Evolutionary conservation across 2,888 invertebrate species (phyloP).

Genomic region (Apodemia mormo): DNA sequence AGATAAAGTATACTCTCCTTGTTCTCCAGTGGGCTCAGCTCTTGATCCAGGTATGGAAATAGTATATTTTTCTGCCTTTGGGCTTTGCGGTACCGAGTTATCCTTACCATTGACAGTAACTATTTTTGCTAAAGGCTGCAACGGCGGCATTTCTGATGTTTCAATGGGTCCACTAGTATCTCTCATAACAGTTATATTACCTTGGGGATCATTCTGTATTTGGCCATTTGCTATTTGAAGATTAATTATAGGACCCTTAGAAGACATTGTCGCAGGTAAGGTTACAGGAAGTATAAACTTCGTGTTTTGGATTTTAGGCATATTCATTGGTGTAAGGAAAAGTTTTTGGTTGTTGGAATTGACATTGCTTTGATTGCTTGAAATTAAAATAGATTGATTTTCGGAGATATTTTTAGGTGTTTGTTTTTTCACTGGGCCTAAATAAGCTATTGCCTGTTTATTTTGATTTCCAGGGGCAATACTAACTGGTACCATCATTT

Average conservation of each 20-base stretch:
- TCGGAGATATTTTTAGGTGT: slow-evolving; percentile 61
- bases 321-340: slow-evolving; percentile 79
- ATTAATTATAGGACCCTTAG: slow-evolving; percentile 83
- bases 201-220: slow-evolving; percentile 82
- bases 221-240: slow-evolving; percentile 86
- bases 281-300: slow-evolving; percentile 78
- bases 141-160: slow-evolving; percentile 64
- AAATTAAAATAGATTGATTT: slow-evolving; percentile 71
- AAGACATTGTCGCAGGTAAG: slow-evolving; percentile 78
- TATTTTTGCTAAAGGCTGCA: slow-evolving; percentile 67
- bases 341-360: slow-evolving; percentile 77
- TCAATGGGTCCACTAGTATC: slow-evolving; percentile 60
- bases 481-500: slow-evolving; percentile 76
- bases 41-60: slow-evolving; percentile 72
- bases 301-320: slow-evolving; percentile 81
- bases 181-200: slow-evolving; percentile 83
- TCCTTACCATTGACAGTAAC: slow-evolving; percentile 63
- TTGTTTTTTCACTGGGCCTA: slow-evolving; percentile 80
- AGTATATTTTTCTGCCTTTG: slow-evolving; percentile 63
- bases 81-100: slow-evolving; percentile 50
- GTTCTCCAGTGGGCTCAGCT: slow-evolving; percentile 74
- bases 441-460: slow-evolving; percentile 78
- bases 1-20: slow-evolving; percentile 74
- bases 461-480: slow-evolving; percentile 61
- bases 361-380: slow-evolving; percentile 67